Evolutionary conservation across 2,797 vertebrate species (phyloP).

Genomic region (Melanotaenia pygmaea): DNA sequence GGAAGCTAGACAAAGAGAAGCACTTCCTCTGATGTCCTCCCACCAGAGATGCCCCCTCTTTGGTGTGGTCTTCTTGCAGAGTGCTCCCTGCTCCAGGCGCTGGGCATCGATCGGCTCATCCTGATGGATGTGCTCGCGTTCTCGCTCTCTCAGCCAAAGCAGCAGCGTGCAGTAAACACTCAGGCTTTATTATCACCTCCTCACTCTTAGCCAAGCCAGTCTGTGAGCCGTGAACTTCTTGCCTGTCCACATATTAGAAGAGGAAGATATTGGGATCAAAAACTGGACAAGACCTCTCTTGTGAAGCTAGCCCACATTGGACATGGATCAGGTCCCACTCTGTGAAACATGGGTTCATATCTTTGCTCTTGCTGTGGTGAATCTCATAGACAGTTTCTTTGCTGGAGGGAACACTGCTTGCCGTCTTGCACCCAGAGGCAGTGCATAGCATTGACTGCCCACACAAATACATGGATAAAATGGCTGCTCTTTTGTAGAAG

Average conservation of each 20-base stretch:
- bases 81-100: constrained; percentile 79
- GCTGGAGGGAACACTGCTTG: constrained; percentile 58
- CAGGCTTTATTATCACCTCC: constrained; percentile 77
- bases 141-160: constrained; percentile 56
- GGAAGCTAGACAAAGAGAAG: constrained; percentile 83
- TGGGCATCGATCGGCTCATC: constrained; percentile 81
- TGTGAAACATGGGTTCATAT: constrained; percentile 53
- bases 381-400: constrained; percentile 55
- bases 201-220: constrained; percentile 67
- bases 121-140: constrained; percentile 75
- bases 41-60: constrained; percentile 83
- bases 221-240: constrained; percentile 62
- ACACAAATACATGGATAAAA: constrained; percentile 74
- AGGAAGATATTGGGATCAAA: constrained; percentile 68
- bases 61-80: constrained; percentile 81
- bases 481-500: constrained; percentile 76
- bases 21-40: constrained; percentile 82
- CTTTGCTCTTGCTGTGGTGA: constrained; percentile 42
- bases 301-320: constrained; percentile 52
- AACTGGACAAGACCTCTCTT: constrained; percentile 65
- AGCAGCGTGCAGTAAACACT: constrained; percentile 76
- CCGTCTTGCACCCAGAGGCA: constrained; percentile 59
- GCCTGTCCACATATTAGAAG: constrained; percentile 64
- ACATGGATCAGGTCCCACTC: constrained; percentile 57
- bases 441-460: constrained; percentile 70